Evolutionary conservation across 2,888 invertebrate genomes (phyloP), one percentile per base, ranked within the genome.

Genomic region (Saturnia pavonia): DNA sequence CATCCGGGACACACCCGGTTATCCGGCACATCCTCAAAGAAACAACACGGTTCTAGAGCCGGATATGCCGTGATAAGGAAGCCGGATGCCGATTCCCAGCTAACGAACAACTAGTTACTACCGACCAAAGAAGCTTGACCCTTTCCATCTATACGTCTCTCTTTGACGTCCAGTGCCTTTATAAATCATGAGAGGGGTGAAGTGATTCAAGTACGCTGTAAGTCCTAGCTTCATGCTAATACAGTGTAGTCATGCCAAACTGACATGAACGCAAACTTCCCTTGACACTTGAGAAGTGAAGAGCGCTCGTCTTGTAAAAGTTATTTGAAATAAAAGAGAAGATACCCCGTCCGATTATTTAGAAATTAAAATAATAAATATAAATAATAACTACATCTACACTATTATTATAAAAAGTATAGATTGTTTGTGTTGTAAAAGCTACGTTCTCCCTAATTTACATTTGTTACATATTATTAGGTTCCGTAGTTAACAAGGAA

Each of bases 1-100:
- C 69, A 65, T 67, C 67, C 69, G 71, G 60, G 63, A 40, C 34
- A n/a, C 69, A 73, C 76, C 76, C 79, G 78, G 82, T 80, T 79
- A 81, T 87, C 86, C 85, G 82, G 83, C 82, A 83, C 85, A 86
- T 81, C 80, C 82, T 85, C 84, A 86, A 87, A 88, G 88, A 88
- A 88, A 89, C 89, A 88, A 87, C 88, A 86, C 85, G 81, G 81
- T 82, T 84, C 82, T 78, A 80, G 74, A 77, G 79, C 87, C 88
- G 89, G 91, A 91, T 84, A 82, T 76, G 76, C 76, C 84, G 80
- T 89, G 89, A 91, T 90, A 88, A 88, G 89, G 88, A 88, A 87
- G 89, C 90, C 87, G 90, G 90, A 90, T 78, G 85, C 84, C 82
- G 81, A 88, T 86, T 86, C 85, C 79, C 78, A 79, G 80, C 88